These are phyloP conservation scores for Octodon degus DNA, from an alignment of 2,113 vertebrate species.

Conservation along the genomic window DNA sequence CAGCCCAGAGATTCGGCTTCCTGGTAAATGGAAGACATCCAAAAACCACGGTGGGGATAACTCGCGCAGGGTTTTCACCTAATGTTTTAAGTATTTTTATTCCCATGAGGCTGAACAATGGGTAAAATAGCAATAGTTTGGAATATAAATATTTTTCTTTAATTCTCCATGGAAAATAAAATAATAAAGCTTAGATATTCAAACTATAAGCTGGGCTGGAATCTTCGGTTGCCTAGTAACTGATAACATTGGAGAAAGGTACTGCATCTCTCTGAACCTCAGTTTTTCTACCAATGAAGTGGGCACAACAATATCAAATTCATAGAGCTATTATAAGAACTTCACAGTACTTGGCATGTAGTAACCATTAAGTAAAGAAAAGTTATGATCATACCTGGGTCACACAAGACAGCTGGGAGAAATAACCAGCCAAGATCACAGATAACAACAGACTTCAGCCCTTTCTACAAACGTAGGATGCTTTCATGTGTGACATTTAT, in stretches of 20 bases:
- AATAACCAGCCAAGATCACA: neutral
- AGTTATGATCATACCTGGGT: neutral
- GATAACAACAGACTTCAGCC: neutral
- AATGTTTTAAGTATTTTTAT: conserved; percentile 27
- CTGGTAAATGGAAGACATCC: neutral
- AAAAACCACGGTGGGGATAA: conserved; percentile 44
- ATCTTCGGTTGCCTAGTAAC: neutral
- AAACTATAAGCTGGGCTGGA: neutral
- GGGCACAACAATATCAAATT: neutral
- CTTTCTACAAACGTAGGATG: neutral
- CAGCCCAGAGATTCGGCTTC: neutral
- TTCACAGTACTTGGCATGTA: neutral
- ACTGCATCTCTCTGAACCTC: neutral
- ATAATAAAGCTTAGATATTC: neutral
- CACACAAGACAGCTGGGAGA: neutral
- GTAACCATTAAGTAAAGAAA: neutral
- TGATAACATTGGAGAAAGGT: neutral
- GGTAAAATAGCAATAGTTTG: neutral
- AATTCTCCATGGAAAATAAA: neutral
- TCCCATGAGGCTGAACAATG: neutral
- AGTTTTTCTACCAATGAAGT: conserved; percentile 35
- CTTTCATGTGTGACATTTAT: neutral
- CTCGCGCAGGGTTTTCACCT: conserved; percentile 4
- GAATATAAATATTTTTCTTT: neutral
- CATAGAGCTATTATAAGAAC: neutral